Evolutionary conservation across 1,140 invertebrate species (phyloP), one percentile per base, ranked within the genome.

Genomic region (Drosophila lowei): DNA sequence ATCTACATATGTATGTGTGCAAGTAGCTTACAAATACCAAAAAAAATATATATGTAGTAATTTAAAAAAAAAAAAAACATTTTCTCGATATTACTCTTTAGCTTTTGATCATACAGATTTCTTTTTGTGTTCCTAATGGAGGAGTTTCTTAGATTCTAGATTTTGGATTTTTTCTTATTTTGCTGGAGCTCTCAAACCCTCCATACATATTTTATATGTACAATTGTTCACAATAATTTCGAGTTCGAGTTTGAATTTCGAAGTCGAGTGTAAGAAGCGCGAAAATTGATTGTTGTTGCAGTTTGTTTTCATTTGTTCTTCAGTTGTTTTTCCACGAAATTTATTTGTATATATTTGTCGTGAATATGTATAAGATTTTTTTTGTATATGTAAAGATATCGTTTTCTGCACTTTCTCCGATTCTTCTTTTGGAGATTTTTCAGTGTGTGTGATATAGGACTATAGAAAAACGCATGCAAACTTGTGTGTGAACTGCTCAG

Each of bases 251-350:
- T 25, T 25, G 18, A 25, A 25, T 4, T 1, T 38, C 34, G 4
- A 38, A 38, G 34, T 59, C 46, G 15, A 49, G 57, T 72, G 59
- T 78, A 83, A 64, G 65, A 86, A 86, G 83, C 83, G 74, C 77
- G 47, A 88, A 81, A 81, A 67, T 81, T 86, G 81, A 86, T 86
- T 86, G 81, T 86, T 77, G 77, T 65, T 88, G 81, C 81, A 86
- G 64, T 65, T 77, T 16, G 47, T 57, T 56, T 54, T 63, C 25
- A 23, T 52, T 42, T 55, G 16, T 43, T 41, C 43, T 41, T 44
- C 43, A 16, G 41, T 41, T 46, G 30, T 61, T 54, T 48, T 13
- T 62, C 49, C 49, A 67, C 43, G 55, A 52, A 23, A n/a, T 74
- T 56, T 34, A 43, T 70, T 64, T 63, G 34, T 71, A 46, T 72